phyloP scores from a whole-genome alignment of 2,888 invertebrate species.

The Microplitis manilae region DNA sequence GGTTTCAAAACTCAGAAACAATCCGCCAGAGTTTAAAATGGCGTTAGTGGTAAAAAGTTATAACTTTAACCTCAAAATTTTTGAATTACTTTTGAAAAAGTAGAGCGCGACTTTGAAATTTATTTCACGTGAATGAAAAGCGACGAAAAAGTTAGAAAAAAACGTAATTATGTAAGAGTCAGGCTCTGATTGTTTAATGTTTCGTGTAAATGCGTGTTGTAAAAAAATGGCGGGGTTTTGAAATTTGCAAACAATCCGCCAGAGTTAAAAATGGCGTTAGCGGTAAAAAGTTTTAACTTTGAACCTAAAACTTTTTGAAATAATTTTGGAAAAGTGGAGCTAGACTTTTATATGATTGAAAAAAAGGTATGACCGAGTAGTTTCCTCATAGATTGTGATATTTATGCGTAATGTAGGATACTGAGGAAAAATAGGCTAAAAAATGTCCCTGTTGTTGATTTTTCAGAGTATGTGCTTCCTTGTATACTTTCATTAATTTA shows the following conservation, averaged over 20 bases:
- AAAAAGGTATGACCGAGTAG: slow-evolving; percentile 40
- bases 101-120: background rate
- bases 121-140: slow-evolving; percentile 14
- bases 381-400: slow-evolving; percentile 67
- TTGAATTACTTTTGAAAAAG: background rate
- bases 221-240: too few relatives aligned
- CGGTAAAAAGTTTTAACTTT: too few relatives aligned
- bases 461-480: background rate
- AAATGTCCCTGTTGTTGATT: slow-evolving; percentile 22
- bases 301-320: background rate
- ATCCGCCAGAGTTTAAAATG: too few relatives aligned
- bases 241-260: too few relatives aligned
- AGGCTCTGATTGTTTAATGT: background rate
- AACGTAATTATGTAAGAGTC: slow-evolving; percentile 1
- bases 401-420: slow-evolving; percentile 58
- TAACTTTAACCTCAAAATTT: background rate
- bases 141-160: slow-evolving; percentile 5
- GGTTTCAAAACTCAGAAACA: too few relatives aligned
- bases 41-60: too few relatives aligned
- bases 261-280: too few relatives aligned
- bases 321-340: background rate
- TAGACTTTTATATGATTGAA: background rate
- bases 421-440: slow-evolving; percentile 51
- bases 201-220: slow-evolving; percentile 12
- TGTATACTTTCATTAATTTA: background rate